Base-by-base conservation (phyloP, 2,888 invertebrate species). In the Coremacera marginata region DNA sequence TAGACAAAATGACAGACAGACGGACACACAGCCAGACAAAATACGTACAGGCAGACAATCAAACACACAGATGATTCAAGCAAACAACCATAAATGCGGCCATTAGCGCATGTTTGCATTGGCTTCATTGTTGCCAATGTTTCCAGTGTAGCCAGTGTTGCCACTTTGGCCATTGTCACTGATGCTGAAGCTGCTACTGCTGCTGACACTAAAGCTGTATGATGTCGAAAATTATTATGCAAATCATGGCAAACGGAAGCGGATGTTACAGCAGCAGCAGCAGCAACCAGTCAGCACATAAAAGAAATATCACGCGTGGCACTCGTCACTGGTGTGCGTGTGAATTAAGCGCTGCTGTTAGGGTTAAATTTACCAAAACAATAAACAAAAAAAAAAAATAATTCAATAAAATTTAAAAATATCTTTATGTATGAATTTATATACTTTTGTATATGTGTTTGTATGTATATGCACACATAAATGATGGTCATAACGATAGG, bases 221-320 rank as follows among this genome's bases (percentile, higher is more conserved):
- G 55, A 31, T 55, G 55, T 71, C 16, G 55, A 57, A 71, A 57
- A 71, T 71, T 34, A 57, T 71, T 71, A 57, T 71, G 71, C 57
- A 57, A 57, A 57, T 71, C 71, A 57, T 44, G 71, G 57, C 71
- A 37, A 57, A 31, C 57, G 71, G 37, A 71, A 71, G 25, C 71
- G 60, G 57, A 57, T 57, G 57, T 52, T 34, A 8, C 44, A 57
- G 37, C 37, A 37, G 37, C 57, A 11, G 57, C 34, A 34, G 67
- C 44, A 31, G 31, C 25, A 60, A 5, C 44, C 44, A 44, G 57
- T 7, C 9, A 60, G 25, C 11, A 9, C 57, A 14, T 9, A 60
- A 22, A 60, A 44, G 37, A 65, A n/a, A 9, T 25, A 51, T 68
- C 44, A 44, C 44, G 14, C 44, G 0, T 14, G 44, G 11, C 3